These are phyloP conservation scores for Protosalanx chinensis DNA, from an alignment of 2,797 vertebrate genomes.

Conservation along the genomic window DNA sequence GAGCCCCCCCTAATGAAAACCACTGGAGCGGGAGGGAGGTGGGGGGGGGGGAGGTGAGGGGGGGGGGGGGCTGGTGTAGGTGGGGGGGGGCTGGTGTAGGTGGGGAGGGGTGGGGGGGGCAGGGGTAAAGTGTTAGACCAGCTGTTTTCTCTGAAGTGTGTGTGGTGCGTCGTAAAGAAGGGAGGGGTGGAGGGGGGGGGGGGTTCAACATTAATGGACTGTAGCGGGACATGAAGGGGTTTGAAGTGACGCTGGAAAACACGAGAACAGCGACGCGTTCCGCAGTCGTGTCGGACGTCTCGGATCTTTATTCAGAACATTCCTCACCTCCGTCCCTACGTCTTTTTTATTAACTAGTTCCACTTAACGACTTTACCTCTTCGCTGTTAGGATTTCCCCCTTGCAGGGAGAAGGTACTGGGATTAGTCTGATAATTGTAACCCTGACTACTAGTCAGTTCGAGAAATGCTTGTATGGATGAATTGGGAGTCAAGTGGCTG, in stretches of 20 bases:
- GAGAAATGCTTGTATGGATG: not conserved
- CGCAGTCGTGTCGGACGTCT: slow-evolving; percentile 59
- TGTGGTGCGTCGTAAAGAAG: slow-evolving; percentile 72
- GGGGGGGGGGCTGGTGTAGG: slow-evolving; percentile 29
- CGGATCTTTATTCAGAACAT: slow-evolving; percentile 44
- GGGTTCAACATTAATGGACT: slow-evolving; percentile 70
- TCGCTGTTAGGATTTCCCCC: not conserved
- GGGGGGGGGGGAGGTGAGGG: slow-evolving; percentile 16
- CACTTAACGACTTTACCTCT: not conserved
- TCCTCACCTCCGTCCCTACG: slow-evolving; percentile 18
- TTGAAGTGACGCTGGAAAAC: slow-evolving; percentile 55
- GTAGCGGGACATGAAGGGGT: slow-evolving; percentile 56
- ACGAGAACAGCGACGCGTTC: slow-evolving; percentile 22
- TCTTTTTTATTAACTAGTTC: not conserved
- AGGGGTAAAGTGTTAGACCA: slow-evolving; percentile 71
- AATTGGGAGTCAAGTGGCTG: no score
- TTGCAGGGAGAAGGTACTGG: not conserved
- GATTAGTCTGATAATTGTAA: not conserved
- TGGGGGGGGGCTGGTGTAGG: not conserved
- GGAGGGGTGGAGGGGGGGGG: slow-evolving; percentile 14
- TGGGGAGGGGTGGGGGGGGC: slow-evolving; percentile 6
- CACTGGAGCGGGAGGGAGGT: slow-evolving; percentile 44
- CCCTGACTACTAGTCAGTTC: not conserved
- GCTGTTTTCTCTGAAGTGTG: slow-evolving; percentile 78
- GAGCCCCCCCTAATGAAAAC: slow-evolving; percentile 73